These are phyloP conservation scores for Ochotona curzoniae DNA, from an alignment of 2,113 vertebrate genomes.

Conservation along the genomic window DNA sequence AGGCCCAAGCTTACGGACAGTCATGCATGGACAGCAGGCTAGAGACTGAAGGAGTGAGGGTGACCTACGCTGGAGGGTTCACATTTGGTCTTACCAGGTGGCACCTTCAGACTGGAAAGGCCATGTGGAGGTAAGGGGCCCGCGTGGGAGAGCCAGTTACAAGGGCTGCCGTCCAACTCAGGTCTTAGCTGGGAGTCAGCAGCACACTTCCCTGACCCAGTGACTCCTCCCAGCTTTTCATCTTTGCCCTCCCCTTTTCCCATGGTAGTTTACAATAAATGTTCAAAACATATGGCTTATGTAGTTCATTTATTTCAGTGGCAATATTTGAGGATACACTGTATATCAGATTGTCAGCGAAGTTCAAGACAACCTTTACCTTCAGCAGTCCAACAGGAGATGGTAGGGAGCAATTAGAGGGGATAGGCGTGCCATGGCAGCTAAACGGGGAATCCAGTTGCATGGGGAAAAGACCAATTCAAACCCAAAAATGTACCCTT, in stretches of 20 bases:
- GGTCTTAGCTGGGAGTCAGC: not conserved
- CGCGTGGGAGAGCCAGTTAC: not conserved
- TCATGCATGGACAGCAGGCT: not conserved
- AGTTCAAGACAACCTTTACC: slow-evolving; percentile 9
- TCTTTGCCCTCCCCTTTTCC: not conserved
- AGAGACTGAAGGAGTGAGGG: not conserved
- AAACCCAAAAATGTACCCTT: slow-evolving; percentile 40
- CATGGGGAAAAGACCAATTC: not conserved
- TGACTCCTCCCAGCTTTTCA: not conserved
- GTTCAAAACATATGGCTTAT: not conserved
- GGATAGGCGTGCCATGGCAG: not conserved
- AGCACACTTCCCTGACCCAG: not conserved
- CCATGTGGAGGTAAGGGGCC: not conserved
- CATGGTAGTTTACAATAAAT: slow-evolving; percentile 6
- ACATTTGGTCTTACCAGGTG: not conserved
- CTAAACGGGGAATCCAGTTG: not conserved
- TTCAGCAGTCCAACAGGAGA: slow-evolving; percentile 16
- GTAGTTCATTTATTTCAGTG: slow-evolving; percentile 59
- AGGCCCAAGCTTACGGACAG: not conserved
- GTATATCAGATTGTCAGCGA: not conserved
- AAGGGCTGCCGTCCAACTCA: not conserved
- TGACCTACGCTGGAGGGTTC: not conserved
- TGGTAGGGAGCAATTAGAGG: not conserved
- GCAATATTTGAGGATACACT: slow-evolving; percentile 31
- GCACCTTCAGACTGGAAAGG: not conserved